A percentile compares a stretch with the other conserved stretches of the same genome.
phyloP scores from a whole-genome alignment of 2,113 vertebrate genomes.

The Oriolus oriolus region DNA sequence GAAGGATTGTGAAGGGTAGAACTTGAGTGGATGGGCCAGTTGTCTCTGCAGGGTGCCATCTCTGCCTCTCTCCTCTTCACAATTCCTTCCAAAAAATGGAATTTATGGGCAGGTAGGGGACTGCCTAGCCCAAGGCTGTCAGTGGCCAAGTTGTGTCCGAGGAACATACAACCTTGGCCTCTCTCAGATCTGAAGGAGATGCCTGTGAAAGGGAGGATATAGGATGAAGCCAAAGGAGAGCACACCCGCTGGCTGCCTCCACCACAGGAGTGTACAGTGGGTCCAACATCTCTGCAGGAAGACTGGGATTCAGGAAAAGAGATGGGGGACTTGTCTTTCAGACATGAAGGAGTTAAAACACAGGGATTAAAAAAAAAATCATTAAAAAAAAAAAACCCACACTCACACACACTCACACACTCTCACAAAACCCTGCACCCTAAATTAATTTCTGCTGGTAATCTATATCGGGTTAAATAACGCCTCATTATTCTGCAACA shows the following conservation, averaged over 20 bases:
- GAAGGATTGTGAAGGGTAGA: not conserved
- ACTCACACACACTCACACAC: constrained; percentile 4
- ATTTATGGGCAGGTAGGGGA: not conserved
- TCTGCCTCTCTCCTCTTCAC: not conserved
- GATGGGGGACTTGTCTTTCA: not conserved
- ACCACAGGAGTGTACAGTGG: not conserved
- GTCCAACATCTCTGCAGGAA: not conserved
- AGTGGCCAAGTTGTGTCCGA: not conserved
- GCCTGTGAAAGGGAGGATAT: not conserved
- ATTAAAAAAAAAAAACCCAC: not conserved
- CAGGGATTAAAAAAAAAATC: constrained; percentile 55
- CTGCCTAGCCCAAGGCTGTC: not conserved
- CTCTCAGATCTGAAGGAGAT: not conserved
- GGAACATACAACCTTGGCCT: not conserved
- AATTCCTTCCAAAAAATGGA: not conserved
- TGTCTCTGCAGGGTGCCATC: not conserved
- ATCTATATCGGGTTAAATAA: constrained; percentile 84
- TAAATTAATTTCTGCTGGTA: constrained; percentile 83
- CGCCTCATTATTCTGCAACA: constrained; percentile 83
- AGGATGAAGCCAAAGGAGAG: not conserved
- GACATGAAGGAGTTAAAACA: constrained; percentile 44
- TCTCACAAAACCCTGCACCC: constrained; percentile 72
- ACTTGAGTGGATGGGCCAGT: not conserved
- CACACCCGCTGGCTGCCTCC: not conserved
- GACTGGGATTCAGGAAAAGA: not conserved